phyloP scores from a whole-genome alignment of 2,888 invertebrate species.

The Epinotia bilunana region DNA sequence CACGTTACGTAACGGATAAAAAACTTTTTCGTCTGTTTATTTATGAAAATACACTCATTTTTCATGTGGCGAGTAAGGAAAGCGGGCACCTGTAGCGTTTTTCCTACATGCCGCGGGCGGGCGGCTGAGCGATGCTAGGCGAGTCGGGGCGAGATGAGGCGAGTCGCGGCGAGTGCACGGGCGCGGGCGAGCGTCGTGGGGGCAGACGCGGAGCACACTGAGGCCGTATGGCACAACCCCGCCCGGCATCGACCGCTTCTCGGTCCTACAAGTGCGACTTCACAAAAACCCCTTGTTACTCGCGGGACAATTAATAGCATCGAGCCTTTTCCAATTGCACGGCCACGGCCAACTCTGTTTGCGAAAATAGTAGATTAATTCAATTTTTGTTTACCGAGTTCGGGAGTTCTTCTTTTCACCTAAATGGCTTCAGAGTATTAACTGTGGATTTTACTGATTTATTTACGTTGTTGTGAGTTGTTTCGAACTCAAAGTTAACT shows the following conservation, averaged over 20 bases:
- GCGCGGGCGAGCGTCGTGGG: conserved; percentile 49
- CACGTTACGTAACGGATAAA: conserved; percentile 44
- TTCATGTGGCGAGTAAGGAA: conserved; percentile 61
- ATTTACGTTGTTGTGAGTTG: neutral
- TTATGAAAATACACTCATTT: conserved; percentile 68
- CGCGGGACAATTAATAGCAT: conserved; percentile 66
- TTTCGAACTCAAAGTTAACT: conserved; percentile 6
- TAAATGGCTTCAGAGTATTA: conserved; percentile 8
- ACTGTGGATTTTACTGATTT: neutral
- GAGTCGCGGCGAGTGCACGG: conserved; percentile 31
- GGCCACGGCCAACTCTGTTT: conserved; percentile 34
- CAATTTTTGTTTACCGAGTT: conserved; percentile 10
- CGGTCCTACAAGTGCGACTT: conserved; percentile 52
- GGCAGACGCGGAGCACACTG: conserved; percentile 58
- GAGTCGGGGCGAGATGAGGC: conserved; percentile 33
- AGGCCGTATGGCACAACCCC: conserved; percentile 59
- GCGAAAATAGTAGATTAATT: conserved; percentile 12
- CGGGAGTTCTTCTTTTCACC: conserved; percentile 11
- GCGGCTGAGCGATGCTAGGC: conserved; percentile 28
- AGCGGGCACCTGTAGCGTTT: conserved; percentile 72
- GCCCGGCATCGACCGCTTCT: conserved; percentile 64
- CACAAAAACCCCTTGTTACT: conserved; percentile 64
- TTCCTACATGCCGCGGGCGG: conserved; percentile 56
- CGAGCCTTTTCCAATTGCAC: conserved; percentile 55
- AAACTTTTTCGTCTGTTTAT: conserved; percentile 58